phyloP scores from a whole-genome alignment of 2,888 invertebrate species.

The Amiota minor region DNA sequence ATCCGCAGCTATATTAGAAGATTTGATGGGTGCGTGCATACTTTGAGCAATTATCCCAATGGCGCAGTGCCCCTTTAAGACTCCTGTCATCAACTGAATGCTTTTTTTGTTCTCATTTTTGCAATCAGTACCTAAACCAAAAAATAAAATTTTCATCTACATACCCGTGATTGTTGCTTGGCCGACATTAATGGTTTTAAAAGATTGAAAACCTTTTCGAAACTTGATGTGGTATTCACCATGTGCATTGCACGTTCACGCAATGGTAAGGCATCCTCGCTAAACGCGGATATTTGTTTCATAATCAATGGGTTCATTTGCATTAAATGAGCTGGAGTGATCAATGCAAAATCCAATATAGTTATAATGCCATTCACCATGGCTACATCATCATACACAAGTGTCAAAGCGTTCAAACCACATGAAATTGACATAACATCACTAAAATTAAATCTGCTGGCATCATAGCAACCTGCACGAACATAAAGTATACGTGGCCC shows the following conservation, averaged over 20 bases:
- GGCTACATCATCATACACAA: slow-evolving; percentile 77
- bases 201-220: slow-evolving; percentile 76
- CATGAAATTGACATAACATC: slow-evolving; percentile 75
- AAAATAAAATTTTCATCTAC: slow-evolving; percentile 44
- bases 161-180: slow-evolving; percentile 78
- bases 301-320: slow-evolving; percentile 77
- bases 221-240: slow-evolving; percentile 77
- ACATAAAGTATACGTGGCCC: slow-evolving; percentile 75
- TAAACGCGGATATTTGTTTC: slow-evolving; percentile 75
- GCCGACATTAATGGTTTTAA: slow-evolving; percentile 76
- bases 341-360: slow-evolving; percentile 76
- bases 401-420: slow-evolving; percentile 76
- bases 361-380: slow-evolving; percentile 75
- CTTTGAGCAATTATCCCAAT: no score
- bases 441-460: slow-evolving; percentile 72
- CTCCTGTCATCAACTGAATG: no score
- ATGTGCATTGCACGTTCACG: slow-evolving; percentile 77
- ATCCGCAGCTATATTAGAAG: no score
- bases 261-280: slow-evolving; percentile 78
- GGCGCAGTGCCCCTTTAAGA: no score
- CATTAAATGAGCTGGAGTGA: slow-evolving; percentile 75
- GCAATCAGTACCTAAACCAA: neutral
- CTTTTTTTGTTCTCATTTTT: neutral
- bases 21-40: no score
- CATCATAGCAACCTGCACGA: slow-evolving; percentile 74